These are phyloP conservation scores for Leptodactylus fuscus DNA, from an alignment of 2,113 vertebrate genomes.

Conservation along the genomic window DNA sequence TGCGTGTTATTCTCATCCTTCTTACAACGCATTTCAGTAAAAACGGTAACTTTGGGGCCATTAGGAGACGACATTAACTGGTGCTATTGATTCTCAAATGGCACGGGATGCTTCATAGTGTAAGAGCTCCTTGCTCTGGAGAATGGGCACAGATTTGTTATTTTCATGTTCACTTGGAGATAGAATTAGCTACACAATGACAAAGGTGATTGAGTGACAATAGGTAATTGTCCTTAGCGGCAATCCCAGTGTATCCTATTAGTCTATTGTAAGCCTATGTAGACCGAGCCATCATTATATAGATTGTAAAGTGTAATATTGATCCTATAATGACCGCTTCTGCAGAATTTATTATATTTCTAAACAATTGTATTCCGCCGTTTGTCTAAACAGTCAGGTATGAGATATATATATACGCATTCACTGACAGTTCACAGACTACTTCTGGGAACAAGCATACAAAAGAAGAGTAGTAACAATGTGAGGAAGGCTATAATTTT, in stretches of 20 bases:
- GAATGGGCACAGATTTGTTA: conserved; percentile 29
- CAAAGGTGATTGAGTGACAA: conserved; percentile 24
- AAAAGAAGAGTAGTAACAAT: neutral
- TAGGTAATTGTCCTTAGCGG: neutral
- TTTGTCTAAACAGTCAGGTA: neutral
- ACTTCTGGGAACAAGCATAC: neutral
- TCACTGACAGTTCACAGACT: neutral
- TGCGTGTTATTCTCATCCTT: neutral
- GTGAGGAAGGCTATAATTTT: neutral
- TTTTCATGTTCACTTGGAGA: conserved; percentile 9
- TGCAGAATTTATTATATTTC: neutral
- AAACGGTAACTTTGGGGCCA: neutral
- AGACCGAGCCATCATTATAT: neutral
- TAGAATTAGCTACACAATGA: conserved; percentile 2
- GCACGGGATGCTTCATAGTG: neutral
- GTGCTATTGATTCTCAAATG: conserved; percentile 42
- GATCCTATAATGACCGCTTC: neutral
- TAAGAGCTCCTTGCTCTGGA: conserved; percentile 18
- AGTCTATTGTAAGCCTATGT: neutral
- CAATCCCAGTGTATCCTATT: conserved; percentile 22
- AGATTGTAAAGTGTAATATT: conserved; percentile 14
- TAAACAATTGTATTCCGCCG: neutral
- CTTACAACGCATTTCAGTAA: neutral
- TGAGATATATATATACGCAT: neutral
- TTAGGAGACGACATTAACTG: conserved; percentile 7